A percentile compares a stretch with the other conserved stretches of the same genome.
Evolutionary conservation across 2,888 invertebrate genomes (phyloP).

Genomic region (Philhelius pedissequus): DNA sequence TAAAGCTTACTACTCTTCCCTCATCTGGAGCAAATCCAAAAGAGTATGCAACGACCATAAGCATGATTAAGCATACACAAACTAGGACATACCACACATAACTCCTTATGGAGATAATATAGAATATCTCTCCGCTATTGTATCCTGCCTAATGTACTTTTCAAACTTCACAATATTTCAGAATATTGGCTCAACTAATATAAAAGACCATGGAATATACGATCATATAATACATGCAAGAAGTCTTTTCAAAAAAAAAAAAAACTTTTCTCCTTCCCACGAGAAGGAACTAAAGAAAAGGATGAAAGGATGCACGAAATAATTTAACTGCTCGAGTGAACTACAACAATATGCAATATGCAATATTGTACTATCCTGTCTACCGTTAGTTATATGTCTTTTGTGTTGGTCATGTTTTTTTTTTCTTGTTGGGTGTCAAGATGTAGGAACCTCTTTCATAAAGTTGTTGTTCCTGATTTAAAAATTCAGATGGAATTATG

Average conservation of each 20-base stretch:
- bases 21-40: not conserved
- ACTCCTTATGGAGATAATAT: not conserved
- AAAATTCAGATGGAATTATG: not conserved
- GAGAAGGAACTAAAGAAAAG: not conserved
- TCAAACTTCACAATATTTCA: not conserved
- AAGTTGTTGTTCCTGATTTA: not conserved
- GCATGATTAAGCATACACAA: constrained; percentile 1
- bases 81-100: not conserved
- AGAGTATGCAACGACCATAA: constrained; percentile 8
- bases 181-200: not conserved
- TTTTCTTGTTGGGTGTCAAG: not conserved
- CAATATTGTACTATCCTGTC: not conserved
- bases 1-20: not conserved
- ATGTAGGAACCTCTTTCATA: not conserved
- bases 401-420: not conserved
- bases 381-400: not conserved
- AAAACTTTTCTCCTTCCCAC: not conserved
- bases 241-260: not conserved
- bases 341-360: not conserved
- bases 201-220: not conserved
- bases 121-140: not conserved
- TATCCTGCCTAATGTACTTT: not conserved
- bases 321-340: constrained; percentile 7
- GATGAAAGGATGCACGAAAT: not conserved
- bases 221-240: not conserved